phyloP scores from a whole-genome alignment of 2,888 invertebrate genomes.

The Sipha maydis region DNA sequence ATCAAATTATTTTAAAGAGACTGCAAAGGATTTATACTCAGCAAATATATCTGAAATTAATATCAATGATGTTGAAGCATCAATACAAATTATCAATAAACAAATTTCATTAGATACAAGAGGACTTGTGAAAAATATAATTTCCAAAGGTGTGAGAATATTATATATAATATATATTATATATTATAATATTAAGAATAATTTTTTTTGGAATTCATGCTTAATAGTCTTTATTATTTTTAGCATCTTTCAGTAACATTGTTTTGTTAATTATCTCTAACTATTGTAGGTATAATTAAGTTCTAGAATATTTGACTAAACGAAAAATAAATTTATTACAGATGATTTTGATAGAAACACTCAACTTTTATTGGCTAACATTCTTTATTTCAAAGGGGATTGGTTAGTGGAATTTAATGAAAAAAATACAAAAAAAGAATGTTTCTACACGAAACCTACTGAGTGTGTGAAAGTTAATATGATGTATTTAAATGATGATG shows the following conservation, averaged over 20 bases:
- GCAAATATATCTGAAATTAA: conserved; percentile 70
- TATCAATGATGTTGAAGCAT: conserved; percentile 69
- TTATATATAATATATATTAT: too few relatives aligned
- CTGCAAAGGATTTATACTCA: conserved; percentile 70
- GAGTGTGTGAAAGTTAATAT: conserved; percentile 74
- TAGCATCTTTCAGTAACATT: not conserved
- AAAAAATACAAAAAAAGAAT: conserved; percentile 70
- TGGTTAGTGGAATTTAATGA: conserved; percentile 78
- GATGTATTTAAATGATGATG: conserved; percentile 76
- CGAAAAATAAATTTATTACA: conserved; percentile 66
- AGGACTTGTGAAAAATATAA: conserved; percentile 71
- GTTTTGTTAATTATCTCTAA: too few relatives aligned
- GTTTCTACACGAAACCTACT: conserved; percentile 74
- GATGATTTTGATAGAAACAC: conserved; percentile 71
- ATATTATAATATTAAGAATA: too few relatives aligned
- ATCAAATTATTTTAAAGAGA: conserved; percentile 69
- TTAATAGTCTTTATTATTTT: not conserved
- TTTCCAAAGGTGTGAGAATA: conserved; percentile 70
- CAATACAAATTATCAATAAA: conserved; percentile 71
- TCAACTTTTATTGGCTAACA: conserved; percentile 78
- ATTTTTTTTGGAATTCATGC: not conserved
- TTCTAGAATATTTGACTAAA: not conserved
- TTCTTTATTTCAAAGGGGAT: conserved; percentile 81
- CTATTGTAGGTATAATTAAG: not conserved
- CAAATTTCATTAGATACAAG: conserved; percentile 73